Percentiles rank a stretch among this genome's conserved stretches.
Evolutionary conservation across 92 coral and sea anemone species (phyloP).

Genomic region (Phenganax marumi): DNA sequence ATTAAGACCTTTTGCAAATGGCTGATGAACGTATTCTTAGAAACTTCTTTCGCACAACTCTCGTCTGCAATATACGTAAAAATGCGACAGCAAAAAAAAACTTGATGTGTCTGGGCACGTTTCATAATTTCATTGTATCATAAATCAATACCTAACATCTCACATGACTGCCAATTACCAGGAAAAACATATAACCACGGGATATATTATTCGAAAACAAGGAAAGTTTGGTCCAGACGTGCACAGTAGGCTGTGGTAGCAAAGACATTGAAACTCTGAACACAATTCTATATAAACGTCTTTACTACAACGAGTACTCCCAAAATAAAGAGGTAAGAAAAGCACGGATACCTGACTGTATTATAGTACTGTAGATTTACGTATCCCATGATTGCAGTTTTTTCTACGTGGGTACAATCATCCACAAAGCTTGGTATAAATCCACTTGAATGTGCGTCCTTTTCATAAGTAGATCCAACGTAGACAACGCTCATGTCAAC

Average conservation of each 20-base stretch:
- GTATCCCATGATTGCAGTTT: too few relatives aligned
- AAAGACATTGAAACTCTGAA: not conserved
- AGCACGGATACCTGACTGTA: too few relatives aligned
- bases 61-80: not conserved
- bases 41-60: too few relatives aligned
- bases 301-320: not conserved
- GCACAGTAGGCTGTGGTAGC: not conserved
- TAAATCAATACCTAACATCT: not conserved
- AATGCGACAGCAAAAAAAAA: not conserved
- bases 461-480: too few relatives aligned
- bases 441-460: too few relatives aligned
- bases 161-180: constrained; percentile 16
- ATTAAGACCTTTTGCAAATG: too few relatives aligned
- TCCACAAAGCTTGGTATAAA: too few relatives aligned
- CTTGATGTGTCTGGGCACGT: not conserved
- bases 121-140: not conserved
- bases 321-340: not conserved
- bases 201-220: not conserved
- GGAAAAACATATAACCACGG: not conserved
- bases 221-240: not conserved
- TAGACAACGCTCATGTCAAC: too few relatives aligned
- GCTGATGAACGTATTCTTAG: too few relatives aligned
- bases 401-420: too few relatives aligned
- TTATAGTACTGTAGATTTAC: too few relatives aligned
- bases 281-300: not conserved